Percentiles rank a stretch among this genome's conserved stretches.
Evolutionary conservation across 2,888 invertebrate genomes (phyloP).

Genomic region (Hypercompe scribonia): DNA sequence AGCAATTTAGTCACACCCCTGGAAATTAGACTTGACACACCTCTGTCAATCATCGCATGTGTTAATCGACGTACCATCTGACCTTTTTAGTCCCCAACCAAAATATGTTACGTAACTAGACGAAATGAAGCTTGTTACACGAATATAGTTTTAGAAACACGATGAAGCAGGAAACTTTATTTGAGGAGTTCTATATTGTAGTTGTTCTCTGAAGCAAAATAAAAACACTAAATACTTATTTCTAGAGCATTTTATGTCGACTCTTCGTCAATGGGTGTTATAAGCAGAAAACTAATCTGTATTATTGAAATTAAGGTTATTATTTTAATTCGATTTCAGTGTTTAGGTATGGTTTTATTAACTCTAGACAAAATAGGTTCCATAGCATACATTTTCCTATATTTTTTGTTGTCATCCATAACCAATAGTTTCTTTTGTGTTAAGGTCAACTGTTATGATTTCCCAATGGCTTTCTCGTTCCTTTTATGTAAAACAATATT

Average conservation of each 20-base stretch:
- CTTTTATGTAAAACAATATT: background rate
- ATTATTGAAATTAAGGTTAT: background rate
- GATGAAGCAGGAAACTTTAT: background rate
- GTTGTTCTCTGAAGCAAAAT: background rate
- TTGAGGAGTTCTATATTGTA: background rate
- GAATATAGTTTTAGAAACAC: background rate
- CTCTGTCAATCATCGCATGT: conserved; percentile 49
- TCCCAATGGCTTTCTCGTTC: background rate
- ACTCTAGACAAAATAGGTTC: background rate
- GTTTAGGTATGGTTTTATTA: background rate
- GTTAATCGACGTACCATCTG: conserved; percentile 32
- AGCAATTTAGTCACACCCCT: conserved; percentile 75
- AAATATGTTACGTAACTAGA: conserved; percentile 21
- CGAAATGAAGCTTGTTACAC: background rate
- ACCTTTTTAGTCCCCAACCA: conserved; percentile 9
- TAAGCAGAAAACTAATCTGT: background rate
- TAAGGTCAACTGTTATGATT: background rate
- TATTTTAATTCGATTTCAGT: background rate
- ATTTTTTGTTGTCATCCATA: too few species aligned
- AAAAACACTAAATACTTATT: background rate
- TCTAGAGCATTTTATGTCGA: background rate
- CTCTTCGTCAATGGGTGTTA: background rate
- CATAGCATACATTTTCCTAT: too few species aligned
- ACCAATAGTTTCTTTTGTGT: too few species aligned
- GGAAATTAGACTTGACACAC: conserved; percentile 70